phyloP scores from a whole-genome alignment of 23 tunicate genomes.

The Halocynthia aurantium region DNA sequence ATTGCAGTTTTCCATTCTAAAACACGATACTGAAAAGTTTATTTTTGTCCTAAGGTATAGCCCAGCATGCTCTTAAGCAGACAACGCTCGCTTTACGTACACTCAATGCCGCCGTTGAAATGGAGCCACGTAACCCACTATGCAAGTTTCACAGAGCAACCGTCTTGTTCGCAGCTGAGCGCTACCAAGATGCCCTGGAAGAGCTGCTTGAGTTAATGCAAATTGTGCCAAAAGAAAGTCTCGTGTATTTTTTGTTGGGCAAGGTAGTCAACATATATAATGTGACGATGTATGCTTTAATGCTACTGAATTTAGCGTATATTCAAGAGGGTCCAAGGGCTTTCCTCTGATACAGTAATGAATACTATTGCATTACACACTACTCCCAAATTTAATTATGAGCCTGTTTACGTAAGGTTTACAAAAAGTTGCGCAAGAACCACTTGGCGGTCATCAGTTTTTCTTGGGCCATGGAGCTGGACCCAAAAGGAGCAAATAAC shows the following conservation, averaged over 20 bases:
- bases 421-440: conserved; percentile 64
- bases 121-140: conserved; percentile 80
- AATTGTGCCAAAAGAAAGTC: conserved; percentile 86
- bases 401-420: conserved; percentile 35
- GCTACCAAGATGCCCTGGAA: conserved; percentile 66
- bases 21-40: not conserved
- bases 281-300: not conserved
- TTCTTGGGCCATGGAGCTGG: conserved; percentile 93
- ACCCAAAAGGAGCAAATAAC: conserved; percentile 89
- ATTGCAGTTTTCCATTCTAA: not conserved
- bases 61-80: conserved; percentile 69
- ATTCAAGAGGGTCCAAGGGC: not conserved
- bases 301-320: not conserved
- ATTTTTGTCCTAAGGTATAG: conserved; percentile 57
- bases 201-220: conserved; percentile 58
- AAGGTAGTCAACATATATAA: conserved; percentile 27
- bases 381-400: no score
- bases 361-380: no score
- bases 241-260: conserved; percentile 84
- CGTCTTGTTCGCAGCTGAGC: conserved; percentile 65
- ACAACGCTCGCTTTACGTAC: conserved; percentile 71
- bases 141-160: conserved; percentile 83
- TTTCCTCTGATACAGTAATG: not conserved
- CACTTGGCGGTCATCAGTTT: conserved; percentile 87
- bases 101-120: conserved; percentile 42